Conservation (phyloP, 2,888 invertebrate genomes). For the Dilophus febrilis region DNA sequence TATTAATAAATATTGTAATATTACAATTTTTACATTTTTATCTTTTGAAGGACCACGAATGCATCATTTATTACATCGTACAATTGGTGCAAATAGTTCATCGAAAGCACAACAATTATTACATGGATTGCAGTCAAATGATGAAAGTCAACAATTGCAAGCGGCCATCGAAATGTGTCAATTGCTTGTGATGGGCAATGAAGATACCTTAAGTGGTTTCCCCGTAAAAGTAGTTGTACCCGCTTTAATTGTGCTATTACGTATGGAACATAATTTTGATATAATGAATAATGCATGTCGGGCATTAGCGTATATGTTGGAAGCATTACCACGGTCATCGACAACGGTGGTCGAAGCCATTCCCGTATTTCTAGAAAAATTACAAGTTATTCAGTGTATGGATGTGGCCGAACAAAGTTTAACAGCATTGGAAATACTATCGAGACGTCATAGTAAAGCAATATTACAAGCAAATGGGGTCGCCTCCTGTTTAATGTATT, state of each 20-base stretch:
- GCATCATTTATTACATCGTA: constrained; percentile 88
- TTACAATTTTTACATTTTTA: neutral
- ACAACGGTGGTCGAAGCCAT: constrained; percentile 93
- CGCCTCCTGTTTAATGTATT: constrained; percentile 84
- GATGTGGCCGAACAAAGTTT: constrained; percentile 98
- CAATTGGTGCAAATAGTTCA: constrained; percentile 73
- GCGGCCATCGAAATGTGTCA: constrained; percentile 98
- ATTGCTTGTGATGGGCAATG: constrained; percentile 96
- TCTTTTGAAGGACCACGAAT: constrained; percentile 59
- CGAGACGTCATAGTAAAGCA: constrained; percentile 87
- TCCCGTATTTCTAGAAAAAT: constrained; percentile 89
- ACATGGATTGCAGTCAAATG: constrained; percentile 80
- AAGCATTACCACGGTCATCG: constrained; percentile 90
- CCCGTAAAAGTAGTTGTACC: constrained; percentile 96
- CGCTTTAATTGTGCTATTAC: constrained; percentile 76
- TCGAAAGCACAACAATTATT: constrained; percentile 88
- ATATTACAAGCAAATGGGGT: constrained; percentile 92
- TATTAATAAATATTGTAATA: neutral
- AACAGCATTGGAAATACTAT: constrained; percentile 93
- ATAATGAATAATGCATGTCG: constrained; percentile 99
- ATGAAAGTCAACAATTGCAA: constrained; percentile 90
- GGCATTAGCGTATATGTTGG: constrained; percentile 97
- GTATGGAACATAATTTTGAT: constrained; percentile 98
- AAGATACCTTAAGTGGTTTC: constrained; percentile 95
- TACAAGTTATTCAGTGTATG: constrained; percentile 98